Evolutionary conservation across 2,113 vertebrate species (phyloP).

Genomic region (Trichomycterus rosablanca): DNA sequence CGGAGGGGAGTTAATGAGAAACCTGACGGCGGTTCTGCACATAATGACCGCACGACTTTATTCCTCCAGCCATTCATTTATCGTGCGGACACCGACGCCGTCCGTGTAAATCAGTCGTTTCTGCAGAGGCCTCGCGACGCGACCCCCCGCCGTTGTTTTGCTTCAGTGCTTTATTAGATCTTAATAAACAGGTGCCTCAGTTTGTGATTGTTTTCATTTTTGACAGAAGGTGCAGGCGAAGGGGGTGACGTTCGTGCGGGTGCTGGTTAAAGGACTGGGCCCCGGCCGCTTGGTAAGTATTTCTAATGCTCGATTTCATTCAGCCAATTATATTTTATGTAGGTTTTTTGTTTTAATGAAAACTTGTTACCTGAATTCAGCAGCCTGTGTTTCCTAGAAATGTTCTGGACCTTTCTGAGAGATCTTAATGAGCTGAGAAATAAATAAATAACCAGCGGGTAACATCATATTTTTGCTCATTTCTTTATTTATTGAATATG

Average conservation of each 20-base stretch:
- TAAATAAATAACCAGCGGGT: no score
- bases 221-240: constrained; percentile 81
- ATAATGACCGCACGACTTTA: constrained; percentile 46
- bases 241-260: constrained; percentile 79
- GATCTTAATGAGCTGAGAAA: no score
- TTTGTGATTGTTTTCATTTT: constrained; percentile 40
- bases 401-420: no score
- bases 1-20: constrained; percentile 36
- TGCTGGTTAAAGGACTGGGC: constrained; percentile 88
- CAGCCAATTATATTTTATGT: no score
- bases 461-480: no score
- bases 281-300: constrained; percentile 82
- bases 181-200: constrained; percentile 33
- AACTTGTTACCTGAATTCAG: no score
- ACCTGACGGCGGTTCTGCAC: constrained; percentile 14
- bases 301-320: not conserved
- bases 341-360: not conserved
- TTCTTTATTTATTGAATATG: no score
- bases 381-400: no score
- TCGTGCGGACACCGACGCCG: constrained; percentile 33
- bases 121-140: constrained; percentile 23
- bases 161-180: constrained; percentile 37
- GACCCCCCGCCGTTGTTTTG: constrained; percentile 34
- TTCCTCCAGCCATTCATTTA: constrained; percentile 44
- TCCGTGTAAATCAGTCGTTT: constrained; percentile 41